Evolutionary conservation across 2,113 vertebrate species (phyloP), one percentile per base, ranked within the genome.

Genomic region (Corvus cornix): DNA sequence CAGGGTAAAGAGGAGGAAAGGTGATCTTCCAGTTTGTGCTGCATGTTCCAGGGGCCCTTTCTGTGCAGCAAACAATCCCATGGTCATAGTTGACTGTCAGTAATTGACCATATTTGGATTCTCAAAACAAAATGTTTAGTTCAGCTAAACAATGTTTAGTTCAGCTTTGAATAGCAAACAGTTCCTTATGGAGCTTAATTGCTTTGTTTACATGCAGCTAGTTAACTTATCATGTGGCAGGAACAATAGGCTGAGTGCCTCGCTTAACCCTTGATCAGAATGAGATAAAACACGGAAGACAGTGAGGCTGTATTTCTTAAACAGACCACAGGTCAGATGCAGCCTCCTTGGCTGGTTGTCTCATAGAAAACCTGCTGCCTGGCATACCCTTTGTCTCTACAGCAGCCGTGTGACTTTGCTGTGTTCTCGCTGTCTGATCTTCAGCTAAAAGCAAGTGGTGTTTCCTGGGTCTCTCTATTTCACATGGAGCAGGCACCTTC

Each of bases 171-270:
- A 63, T 68, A 84, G 91, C 95, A 96, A 96, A 88, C 94, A 95
- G 85, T 95, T 95, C 82, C 63, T 92, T 93, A 89, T 43, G 92
- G 95, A 94, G 70, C 76, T 92, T 87, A 97, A 97, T 95, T 95
- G 92, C 94, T 95, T 95, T 97, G 95, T 98, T 98, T 97, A 94
- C 79, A 52, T 94, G 68, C 70, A 94, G 94, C 77, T 94, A 90
- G 96, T 96, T 93, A 84, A 84, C 93, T 97, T 97, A 79, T 94
- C 94, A 77, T 74, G 90, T 97, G 91, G 92, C 89, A 59, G 96
- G 90, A 95, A 96, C 97, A 97, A 97, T 96, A 97, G 97, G 63
- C 97, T 94, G 96, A 95, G 95, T 96, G 96, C 94, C 90, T 97
- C 58, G 35, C 91, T 93, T 89, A 33, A 60, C 89, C 91, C 37